Conservation (phyloP, 2,797 vertebrate genomes). For the Chrosomus eos region DNA sequence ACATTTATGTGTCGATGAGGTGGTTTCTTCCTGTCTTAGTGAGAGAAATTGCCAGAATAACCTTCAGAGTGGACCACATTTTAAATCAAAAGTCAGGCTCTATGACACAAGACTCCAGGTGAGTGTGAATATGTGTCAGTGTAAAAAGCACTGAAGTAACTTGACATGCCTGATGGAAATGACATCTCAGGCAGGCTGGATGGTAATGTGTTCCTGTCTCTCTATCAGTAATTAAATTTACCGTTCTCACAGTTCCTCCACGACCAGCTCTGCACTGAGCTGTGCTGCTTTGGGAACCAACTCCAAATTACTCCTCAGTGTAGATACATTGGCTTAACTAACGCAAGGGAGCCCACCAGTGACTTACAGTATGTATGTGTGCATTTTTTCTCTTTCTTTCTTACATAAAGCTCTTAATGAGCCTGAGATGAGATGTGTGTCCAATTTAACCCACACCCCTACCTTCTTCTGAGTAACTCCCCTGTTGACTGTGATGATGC, state of each 20-base stretch:
- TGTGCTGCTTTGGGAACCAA: slow-evolving; percentile 44
- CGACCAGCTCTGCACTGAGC: slow-evolving; percentile 31
- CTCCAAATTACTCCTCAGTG: slow-evolving; percentile 68
- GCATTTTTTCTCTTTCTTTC: slow-evolving; percentile 21
- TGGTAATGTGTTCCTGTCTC: slow-evolving; percentile 78
- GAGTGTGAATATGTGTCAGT: slow-evolving; percentile 53
- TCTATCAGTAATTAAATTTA: slow-evolving; percentile 78
- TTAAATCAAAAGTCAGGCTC: not conserved
- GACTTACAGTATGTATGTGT: slow-evolving; percentile 54
- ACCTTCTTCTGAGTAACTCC: slow-evolving; percentile 47
- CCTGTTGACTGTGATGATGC: slow-evolving; percentile 50
- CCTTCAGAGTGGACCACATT: not conserved
- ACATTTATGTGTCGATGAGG: not conserved
- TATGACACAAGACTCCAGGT: slow-evolving; percentile 66
- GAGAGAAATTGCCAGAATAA: not conserved
- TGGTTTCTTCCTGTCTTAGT: not conserved
- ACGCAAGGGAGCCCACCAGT: slow-evolving; percentile 59
- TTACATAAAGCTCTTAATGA: slow-evolving; percentile 58
- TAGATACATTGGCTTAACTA: slow-evolving; percentile 65
- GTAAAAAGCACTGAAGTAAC: slow-evolving; percentile 64
- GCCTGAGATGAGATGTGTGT: slow-evolving; percentile 53
- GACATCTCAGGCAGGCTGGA: slow-evolving; percentile 76
- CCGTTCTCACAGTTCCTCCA: slow-evolving; percentile 60
- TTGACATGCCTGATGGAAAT: slow-evolving; percentile 75
- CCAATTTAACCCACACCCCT: slow-evolving; percentile 39